phyloP scores from a whole-genome alignment of 2,797 vertebrate species.

The Kryptopterus vitreolus region DNA sequence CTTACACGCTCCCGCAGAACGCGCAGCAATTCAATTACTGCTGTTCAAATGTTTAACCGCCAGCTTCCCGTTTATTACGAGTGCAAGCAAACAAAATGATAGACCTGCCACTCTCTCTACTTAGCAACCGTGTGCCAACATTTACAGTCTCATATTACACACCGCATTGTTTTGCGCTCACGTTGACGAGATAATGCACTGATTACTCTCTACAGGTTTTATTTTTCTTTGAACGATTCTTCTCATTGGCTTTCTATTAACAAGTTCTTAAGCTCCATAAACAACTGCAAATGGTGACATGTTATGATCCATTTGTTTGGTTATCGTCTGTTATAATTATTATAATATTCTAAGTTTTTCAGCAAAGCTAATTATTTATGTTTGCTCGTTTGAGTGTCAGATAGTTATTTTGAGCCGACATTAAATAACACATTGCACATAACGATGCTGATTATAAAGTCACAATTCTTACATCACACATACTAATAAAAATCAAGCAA shows the following conservation, averaged over 20 bases:
- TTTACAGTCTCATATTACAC: slow-evolving; percentile 56
- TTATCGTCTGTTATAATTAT: background rate
- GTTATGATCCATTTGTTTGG: slow-evolving; percentile 34
- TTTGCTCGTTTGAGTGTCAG: slow-evolving; percentile 5
- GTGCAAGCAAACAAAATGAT: slow-evolving; percentile 58
- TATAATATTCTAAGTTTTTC: slow-evolving; percentile 32
- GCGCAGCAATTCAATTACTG: slow-evolving; percentile 59
- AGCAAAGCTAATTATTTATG: slow-evolving; percentile 25
- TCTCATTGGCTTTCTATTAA: slow-evolving; percentile 38
- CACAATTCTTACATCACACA: background rate
- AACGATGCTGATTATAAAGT: background rate
- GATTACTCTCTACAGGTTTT: slow-evolving; percentile 31
- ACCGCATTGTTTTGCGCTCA: slow-evolving; percentile 43
- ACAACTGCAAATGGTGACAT: slow-evolving; percentile 8
- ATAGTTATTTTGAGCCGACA: slow-evolving; percentile 5
- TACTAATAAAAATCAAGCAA: too few species aligned
- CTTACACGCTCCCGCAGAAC: slow-evolving; percentile 36
- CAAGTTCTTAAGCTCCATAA: slow-evolving; percentile 24
- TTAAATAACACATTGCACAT: background rate
- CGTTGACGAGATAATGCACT: slow-evolving; percentile 35
- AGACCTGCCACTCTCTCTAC: slow-evolving; percentile 52
- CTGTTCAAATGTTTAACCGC: slow-evolving; percentile 61
- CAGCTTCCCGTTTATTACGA: slow-evolving; percentile 50
- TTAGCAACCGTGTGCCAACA: slow-evolving; percentile 31
- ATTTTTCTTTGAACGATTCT: slow-evolving; percentile 21